phyloP scores from a whole-genome alignment of 2,113 vertebrate genomes.

The Callorhinus ursinus region DNA sequence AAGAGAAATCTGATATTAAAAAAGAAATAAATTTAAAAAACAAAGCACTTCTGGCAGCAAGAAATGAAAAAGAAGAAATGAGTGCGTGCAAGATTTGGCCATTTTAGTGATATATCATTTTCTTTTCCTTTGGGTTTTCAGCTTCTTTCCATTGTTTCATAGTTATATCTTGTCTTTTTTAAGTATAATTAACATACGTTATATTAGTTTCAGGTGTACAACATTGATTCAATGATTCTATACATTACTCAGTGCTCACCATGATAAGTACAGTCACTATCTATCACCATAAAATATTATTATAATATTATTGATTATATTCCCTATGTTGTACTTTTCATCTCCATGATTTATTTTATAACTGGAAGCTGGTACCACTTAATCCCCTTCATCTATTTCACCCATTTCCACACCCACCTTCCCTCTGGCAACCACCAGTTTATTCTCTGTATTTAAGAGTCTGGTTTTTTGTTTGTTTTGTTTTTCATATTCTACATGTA shows the following conservation, averaged over 20 bases:
- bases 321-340: background rate
- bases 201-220: background rate
- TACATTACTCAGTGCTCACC: background rate
- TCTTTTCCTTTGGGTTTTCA: background rate
- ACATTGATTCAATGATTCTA: background rate
- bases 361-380: background rate
- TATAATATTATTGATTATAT: background rate
- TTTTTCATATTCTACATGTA: background rate
- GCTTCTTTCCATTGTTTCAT: background rate
- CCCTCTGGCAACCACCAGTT: background rate
- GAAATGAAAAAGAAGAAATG: conserved; percentile 64
- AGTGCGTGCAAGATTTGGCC: conserved; percentile 51
- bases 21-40: background rate
- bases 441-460: background rate
- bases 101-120: conserved; percentile 71
- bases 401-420: background rate
- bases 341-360: background rate
- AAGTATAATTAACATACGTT: background rate
- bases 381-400: background rate
- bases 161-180: background rate
- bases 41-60: conserved; percentile 72
- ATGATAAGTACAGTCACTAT: background rate
- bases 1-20: conserved; percentile 72
- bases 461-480: background rate
- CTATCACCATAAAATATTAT: background rate